Percentiles rank a stretch among this genome's conserved stretches.
Conservation (phyloP, 2,797 vertebrate genomes). For the Knipowitschia caucasica region DNA sequence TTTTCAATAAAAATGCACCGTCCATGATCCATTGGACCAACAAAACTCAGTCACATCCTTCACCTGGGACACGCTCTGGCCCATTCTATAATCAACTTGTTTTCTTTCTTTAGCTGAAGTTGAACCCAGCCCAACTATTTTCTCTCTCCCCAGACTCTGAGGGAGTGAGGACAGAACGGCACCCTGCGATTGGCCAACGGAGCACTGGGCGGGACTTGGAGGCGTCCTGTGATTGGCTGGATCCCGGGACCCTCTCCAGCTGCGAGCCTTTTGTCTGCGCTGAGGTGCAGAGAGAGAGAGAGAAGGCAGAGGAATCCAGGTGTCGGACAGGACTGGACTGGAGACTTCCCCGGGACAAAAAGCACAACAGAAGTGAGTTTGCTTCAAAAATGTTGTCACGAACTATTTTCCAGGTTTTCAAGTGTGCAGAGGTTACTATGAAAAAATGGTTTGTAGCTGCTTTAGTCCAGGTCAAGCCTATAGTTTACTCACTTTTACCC, state of each 20-base stretch:
- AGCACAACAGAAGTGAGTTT: not conserved
- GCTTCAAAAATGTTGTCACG: not conserved
- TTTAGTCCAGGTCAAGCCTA: not conserved
- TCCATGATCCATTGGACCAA: no score
- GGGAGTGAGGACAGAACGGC: not conserved
- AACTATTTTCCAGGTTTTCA: not conserved
- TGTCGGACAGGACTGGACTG: not conserved
- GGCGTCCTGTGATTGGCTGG: not conserved
- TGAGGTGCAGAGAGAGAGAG: not conserved
- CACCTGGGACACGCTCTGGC: no score
- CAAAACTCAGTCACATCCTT: no score
- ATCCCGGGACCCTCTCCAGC: not conserved
- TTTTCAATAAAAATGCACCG: no score
- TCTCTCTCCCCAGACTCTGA: not conserved
- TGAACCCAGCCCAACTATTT: conserved; percentile 5
- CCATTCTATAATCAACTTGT: no score
- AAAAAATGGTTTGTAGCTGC: not conserved
- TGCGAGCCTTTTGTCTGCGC: conserved; percentile 7
- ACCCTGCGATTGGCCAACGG: not conserved
- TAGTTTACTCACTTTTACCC: not conserved
- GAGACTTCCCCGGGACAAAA: not conserved
- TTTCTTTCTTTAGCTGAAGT: no score
- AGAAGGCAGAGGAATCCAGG: conserved; percentile 2
- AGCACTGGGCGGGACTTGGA: not conserved
- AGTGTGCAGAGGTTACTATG: not conserved